Evolutionary conservation across 2,888 invertebrate species (phyloP).

Genomic region (Tetheella fluctuosa): DNA sequence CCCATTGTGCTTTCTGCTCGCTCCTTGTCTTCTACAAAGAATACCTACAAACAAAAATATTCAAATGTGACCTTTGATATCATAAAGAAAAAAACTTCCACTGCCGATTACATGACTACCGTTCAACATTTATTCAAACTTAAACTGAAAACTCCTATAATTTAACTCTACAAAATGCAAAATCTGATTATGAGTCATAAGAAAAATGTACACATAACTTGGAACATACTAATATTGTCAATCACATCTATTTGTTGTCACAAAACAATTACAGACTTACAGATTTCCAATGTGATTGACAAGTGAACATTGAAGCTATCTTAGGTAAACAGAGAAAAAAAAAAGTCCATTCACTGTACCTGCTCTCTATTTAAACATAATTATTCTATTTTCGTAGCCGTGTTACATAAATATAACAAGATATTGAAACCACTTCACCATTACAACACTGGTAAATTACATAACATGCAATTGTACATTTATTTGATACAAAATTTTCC

Average conservation of each 20-base stretch:
- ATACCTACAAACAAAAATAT: conserved; percentile 56
- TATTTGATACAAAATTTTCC: conserved; percentile 27
- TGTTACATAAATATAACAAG: not conserved
- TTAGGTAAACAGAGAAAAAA: too few species aligned
- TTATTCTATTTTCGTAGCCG: not conserved
- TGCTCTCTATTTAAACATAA: not conserved
- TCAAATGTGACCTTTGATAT: too few species aligned
- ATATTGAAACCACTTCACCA: not conserved
- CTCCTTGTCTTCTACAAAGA: conserved; percentile 80
- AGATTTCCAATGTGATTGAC: not conserved
- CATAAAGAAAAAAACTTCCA: too few species aligned
- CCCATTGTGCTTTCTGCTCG: conserved; percentile 69
- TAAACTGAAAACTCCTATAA: too few species aligned
- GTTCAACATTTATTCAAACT: too few species aligned
- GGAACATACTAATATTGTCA: not conserved
- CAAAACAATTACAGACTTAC: not conserved
- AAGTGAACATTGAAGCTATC: conserved; percentile 14
- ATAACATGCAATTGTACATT: conserved; percentile 14
- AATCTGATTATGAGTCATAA: too few species aligned
- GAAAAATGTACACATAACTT: too few species aligned
- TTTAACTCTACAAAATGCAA: too few species aligned
- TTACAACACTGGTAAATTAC: not conserved
- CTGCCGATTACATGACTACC: too few species aligned
- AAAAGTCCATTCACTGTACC: not conserved
- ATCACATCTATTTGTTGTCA: not conserved